Conservation (phyloP, 37 sponge, comb jelly and placozoan genomes). For the Beroe forskalii region DNA sequence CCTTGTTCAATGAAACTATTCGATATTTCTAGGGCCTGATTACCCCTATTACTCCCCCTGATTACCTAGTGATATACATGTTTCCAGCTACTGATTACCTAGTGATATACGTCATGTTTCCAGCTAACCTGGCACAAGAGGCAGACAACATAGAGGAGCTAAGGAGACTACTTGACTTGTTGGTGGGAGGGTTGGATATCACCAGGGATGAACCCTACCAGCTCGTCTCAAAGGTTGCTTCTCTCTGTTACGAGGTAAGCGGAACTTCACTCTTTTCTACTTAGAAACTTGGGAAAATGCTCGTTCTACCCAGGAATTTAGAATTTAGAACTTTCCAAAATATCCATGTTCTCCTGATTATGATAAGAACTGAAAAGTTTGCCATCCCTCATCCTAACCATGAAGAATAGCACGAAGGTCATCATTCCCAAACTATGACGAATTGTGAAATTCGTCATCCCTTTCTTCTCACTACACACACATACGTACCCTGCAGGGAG, state of each 20-base stretch:
- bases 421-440: no score
- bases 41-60: no score
- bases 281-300: no score
- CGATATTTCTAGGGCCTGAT: background rate
- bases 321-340: no score
- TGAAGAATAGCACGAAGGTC: no score
- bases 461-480: no score
- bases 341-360: background rate
- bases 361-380: background rate
- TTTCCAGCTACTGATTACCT: no score
- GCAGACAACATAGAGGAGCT: background rate
- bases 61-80: no score
- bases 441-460: no score
- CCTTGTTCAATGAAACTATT: background rate
- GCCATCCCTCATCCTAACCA: background rate
- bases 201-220: background rate
- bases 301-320: no score
- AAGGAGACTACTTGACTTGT: background rate
- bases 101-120: no score
- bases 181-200: background rate
- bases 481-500: background rate
- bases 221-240: slow-evolving; percentile 10
- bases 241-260: slow-evolving; percentile 3
- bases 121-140: slow-evolving; percentile 25
- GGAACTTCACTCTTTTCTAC: background rate